Evolutionary conservation across 2,113 vertebrate species (phyloP).

Genomic region (Carlito syrichta): DNA sequence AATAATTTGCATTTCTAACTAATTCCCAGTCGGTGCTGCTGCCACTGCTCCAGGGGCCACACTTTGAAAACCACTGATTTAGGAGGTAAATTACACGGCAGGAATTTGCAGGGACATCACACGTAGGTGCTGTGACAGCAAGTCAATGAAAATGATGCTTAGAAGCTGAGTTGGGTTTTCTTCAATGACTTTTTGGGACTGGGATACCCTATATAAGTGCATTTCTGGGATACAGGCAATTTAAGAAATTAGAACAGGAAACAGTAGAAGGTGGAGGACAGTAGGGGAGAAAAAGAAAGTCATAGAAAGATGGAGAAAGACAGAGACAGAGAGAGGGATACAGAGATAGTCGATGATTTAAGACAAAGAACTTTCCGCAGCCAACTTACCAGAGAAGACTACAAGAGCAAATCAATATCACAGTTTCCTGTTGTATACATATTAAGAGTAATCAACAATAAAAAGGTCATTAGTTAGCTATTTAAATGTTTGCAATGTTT

Average conservation of each 20-base stretch:
- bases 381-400: conserved; percentile 30
- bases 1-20: neutral
- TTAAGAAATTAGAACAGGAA: neutral
- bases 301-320: neutral
- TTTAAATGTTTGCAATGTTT: conserved; percentile 65
- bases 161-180: neutral
- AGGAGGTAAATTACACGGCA: neutral
- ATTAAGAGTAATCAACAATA: conserved; percentile 67
- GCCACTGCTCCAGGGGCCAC: neutral
- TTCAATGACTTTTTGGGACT: neutral
- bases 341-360: neutral
- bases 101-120: neutral
- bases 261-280: neutral
- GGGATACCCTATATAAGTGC: neutral
- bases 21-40: neutral
- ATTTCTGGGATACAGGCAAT: neutral
- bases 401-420: conserved; percentile 45
- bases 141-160: neutral
- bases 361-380: conserved; percentile 35
- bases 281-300: neutral
- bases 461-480: conserved; percentile 61
- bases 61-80: neutral
- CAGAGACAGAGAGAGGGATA: neutral
- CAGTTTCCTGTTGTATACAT: conserved; percentile 58
- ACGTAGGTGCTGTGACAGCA: neutral